These are phyloP conservation scores for Sylvietta virens DNA, from an alignment of 2,113 vertebrate species.

Conservation along the genomic window DNA sequence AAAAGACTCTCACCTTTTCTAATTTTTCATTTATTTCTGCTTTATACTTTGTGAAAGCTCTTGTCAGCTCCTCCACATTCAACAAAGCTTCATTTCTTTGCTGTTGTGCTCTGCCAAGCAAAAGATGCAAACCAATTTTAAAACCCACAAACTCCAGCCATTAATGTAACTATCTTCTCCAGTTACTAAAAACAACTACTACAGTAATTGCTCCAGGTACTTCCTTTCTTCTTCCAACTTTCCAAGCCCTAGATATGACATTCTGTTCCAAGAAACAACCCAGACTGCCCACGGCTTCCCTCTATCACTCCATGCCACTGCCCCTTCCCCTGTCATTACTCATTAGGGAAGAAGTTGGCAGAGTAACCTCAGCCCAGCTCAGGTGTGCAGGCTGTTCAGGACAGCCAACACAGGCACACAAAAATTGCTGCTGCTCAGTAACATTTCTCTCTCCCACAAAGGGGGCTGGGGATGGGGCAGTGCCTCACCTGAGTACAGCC, in stretches of 20 bases:
- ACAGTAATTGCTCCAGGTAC: neutral
- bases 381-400: neutral
- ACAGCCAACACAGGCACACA: neutral
- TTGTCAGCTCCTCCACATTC: slow-evolving; percentile 84
- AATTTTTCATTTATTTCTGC: slow-evolving; percentile 78
- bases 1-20: slow-evolving; percentile 72
- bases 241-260: neutral
- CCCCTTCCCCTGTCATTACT: neutral
- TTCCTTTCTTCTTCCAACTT: neutral
- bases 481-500: neutral
- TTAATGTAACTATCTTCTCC: neutral
- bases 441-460: neutral
- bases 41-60: slow-evolving; percentile 85
- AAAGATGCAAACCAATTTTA: neutral
- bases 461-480: neutral
- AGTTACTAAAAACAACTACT: neutral
- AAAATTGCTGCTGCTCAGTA: neutral
- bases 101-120: slow-evolving; percentile 80
- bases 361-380: neutral
- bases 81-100: slow-evolving; percentile 89
- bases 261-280: neutral
- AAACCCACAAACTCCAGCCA: neutral
- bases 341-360: neutral
- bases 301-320: rapidly evolving
- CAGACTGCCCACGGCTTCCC: neutral